Conservation (phyloP, 2,888 invertebrate genomes). For the Lottia scabra region DNA sequence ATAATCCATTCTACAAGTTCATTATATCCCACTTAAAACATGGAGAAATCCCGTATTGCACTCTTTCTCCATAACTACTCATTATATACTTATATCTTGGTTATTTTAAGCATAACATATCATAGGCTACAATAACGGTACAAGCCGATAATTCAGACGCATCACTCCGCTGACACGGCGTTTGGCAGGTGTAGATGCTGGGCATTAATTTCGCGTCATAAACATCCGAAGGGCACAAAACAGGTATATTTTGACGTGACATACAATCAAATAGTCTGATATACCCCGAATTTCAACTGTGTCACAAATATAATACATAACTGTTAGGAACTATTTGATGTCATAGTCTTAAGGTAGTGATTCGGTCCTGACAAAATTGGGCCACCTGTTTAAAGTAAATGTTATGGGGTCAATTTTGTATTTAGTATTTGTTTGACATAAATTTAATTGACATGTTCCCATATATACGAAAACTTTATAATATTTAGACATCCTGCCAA, state of each 20-base stretch:
- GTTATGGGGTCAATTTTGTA: background rate
- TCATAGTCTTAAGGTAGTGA: background rate
- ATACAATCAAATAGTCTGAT: no score
- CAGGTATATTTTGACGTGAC: no score
- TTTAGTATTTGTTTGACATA: slow-evolving; percentile 1
- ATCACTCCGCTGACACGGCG: slow-evolving; percentile 6
- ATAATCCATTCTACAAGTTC: background rate
- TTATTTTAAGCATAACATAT: slow-evolving; percentile 4
- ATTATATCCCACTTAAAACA: background rate
- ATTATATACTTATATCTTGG: background rate
- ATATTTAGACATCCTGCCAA: no score
- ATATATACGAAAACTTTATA: no score
- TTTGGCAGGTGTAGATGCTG: background rate
- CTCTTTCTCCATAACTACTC: background rate
- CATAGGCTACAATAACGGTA: slow-evolving; percentile 1
- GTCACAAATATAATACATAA: no score
- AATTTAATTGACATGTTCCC: background rate
- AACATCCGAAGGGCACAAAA: no score
- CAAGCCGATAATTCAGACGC: background rate
- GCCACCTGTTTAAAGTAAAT: background rate
- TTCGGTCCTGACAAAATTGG: background rate
- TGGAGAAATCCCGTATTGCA: background rate
- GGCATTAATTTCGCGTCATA: no score
- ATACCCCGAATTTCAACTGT: no score
- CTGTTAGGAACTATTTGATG: background rate